Evolutionary conservation across 2,888 invertebrate species (phyloP).

Genomic region (Cotesia congregata): DNA sequence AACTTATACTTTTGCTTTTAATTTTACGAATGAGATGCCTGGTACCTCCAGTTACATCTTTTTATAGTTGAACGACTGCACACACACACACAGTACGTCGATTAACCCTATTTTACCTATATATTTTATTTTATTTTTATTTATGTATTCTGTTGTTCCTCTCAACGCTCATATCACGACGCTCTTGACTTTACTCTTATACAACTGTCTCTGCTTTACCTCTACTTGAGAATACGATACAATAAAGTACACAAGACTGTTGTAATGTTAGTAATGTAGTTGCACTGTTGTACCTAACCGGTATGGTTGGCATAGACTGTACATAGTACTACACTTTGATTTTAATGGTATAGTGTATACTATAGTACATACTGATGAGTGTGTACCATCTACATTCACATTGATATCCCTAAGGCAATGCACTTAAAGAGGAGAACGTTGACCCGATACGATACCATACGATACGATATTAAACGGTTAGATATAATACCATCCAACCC

Average conservation of each 20-base stretch:
- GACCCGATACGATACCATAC: slow-evolving; percentile 54
- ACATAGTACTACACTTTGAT: slow-evolving; percentile 16
- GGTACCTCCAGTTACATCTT: too few species aligned
- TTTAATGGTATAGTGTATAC: slow-evolving; percentile 27
- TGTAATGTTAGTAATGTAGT: too few species aligned
- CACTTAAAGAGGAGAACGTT: slow-evolving; percentile 64
- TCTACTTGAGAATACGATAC: slow-evolving; percentile 20
- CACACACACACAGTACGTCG: slow-evolving; percentile 39
- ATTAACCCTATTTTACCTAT: slow-evolving; percentile 45
- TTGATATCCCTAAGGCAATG: slow-evolving; percentile 62
- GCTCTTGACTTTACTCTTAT: slow-evolving; percentile 18
- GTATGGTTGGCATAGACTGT: slow-evolving; percentile 11
- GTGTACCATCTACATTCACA: slow-evolving; percentile 46
- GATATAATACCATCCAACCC: slow-evolving; percentile 2
- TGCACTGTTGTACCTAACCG: too few species aligned
- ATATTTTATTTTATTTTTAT: slow-evolving; percentile 1
- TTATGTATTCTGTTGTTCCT: slow-evolving; percentile 25
- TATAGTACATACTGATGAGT: slow-evolving; percentile 42
- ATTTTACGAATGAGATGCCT: background rate
- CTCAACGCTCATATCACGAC: too few species aligned
- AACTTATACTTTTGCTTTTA: slow-evolving; percentile 4
- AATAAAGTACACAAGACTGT: too few species aligned
- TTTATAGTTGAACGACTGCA: background rate
- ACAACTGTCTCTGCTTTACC: slow-evolving; percentile 25
- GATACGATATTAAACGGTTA: too few species aligned